Base-by-base conservation (phyloP, 2,797 vertebrate genomes). In the Ataeniobius toweri region DNA sequence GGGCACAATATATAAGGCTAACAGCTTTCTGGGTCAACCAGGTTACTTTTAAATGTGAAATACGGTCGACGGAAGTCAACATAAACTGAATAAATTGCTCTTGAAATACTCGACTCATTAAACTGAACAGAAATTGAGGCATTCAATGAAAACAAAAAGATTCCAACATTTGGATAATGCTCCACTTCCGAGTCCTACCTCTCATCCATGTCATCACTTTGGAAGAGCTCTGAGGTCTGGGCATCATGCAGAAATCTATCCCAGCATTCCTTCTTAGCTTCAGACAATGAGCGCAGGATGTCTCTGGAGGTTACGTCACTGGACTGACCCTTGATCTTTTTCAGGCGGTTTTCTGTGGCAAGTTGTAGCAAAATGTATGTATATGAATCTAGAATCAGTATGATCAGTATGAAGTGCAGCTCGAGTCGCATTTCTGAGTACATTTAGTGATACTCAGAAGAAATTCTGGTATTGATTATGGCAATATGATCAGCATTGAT, bases 241-340 rank as follows among this genome's bases (percentile, higher is more conserved):
- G 97, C 95, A 51, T 99, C 98, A 41, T 99, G 97, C 74, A 99
- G 95, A 90, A 99, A 98, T 80, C 98, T 92, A 89, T 99, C 98
- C 98, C 98, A 99, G 86, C 97, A 99, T 87, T 99, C 98, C 86
- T 98, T 98, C 94, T 97, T 99, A 16, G 97, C 97, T 87, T 98
- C 97, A 82, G 98, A 95, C 85, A 99, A 94, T 0, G 97, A 98
- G 50, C 79, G 96, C 80, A 99, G 92, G 96, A 99, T 99, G 67
- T 99, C 97, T 89, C 97, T 98, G 84, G 98, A 99, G 36, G 98
- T 99, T 65, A 99, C 96, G 77, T 98, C 98, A 84, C 96, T 96
- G 71, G 96, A 95, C 85, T 97, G 95, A 76, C 98, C 98, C 88
- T 97, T 99, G 85, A 99, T 94, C 90, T 94, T 97, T 93, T 96